Base-by-base conservation (phyloP, 2,797 vertebrate species). In the Chanos chanos region DNA sequence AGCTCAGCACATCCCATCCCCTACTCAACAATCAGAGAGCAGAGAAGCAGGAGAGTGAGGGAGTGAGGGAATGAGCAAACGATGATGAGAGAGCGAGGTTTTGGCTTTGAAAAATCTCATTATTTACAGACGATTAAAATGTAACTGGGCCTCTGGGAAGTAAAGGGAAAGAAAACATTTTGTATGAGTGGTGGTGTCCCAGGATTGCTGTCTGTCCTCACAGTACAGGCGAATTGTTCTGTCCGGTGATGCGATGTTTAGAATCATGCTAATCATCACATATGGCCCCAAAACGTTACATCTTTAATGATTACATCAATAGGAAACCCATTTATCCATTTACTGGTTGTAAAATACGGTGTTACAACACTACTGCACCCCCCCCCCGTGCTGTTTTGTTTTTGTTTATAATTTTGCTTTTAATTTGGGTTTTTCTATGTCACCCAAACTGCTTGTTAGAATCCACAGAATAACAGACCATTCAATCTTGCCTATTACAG, bases 1-100 rank as follows among this genome's bases (percentile, higher is more conserved):
- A 63, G 55, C 62, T 71, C 68, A 66, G 68, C 66, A 67, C 39
- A 50, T 61, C 62, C 47, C 59, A 39, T 16, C 47, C 27, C 39
- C 40, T 16, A 45, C n/a, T 27, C 19, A 33, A 15, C 19, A 47
- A 21, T 48, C 45, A 64, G 48, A 69, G 58, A 51, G 8, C 16
- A 36, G 9, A 62, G 52, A 40, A 57, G 18, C 28, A 8, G 18
- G 40, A 28, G 47, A 45, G 36, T 48, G 18, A 47, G 68, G 50
- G 15, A 31, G 21, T 57, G 44, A 43, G 56, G 52, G 47, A 61
- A 55, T 68, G 21, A 53, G 50, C 25, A 4, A 19, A 41, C 15
- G 18, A 24, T 19, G 16, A 9, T 10, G 30, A 37, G 13, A 22
- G 10, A 25, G 62, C 55, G 31, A 33, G 33, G 12, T n/a, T 40